Conservation (phyloP, 2,113 vertebrate genomes). For the Ovis canadensis region DNA sequence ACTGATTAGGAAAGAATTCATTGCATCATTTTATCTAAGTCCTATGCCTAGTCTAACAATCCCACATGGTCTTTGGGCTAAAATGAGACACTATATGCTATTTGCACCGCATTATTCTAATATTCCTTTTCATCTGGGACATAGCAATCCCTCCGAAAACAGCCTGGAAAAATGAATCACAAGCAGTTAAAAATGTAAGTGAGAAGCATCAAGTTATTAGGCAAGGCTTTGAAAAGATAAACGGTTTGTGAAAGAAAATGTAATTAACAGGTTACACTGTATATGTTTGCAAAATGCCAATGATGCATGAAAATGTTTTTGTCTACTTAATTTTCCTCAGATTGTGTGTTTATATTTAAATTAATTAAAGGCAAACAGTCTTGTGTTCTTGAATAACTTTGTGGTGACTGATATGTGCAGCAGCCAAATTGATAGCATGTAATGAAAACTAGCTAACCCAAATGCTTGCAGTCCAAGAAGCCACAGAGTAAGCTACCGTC, state of each 20-base stretch:
- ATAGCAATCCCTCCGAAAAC: constrained; percentile 23
- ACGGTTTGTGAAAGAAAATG: constrained; percentile 59
- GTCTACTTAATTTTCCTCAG: constrained; percentile 68
- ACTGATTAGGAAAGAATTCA: neutral
- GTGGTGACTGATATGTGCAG: neutral
- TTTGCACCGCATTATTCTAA: neutral
- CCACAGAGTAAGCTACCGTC: neutral
- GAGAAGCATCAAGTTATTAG: constrained; percentile 56
- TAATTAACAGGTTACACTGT: constrained; percentile 71
- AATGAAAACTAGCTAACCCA: neutral
- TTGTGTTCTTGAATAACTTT: constrained; percentile 50
- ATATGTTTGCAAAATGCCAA: constrained; percentile 63
- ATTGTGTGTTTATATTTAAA: constrained; percentile 61
- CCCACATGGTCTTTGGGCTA: neutral
- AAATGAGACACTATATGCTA: neutral
- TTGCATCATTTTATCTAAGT: neutral
- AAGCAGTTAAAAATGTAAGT: constrained; percentile 56
- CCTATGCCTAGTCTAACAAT: neutral
- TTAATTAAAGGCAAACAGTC: constrained; percentile 59
- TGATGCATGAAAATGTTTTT: constrained; percentile 72
- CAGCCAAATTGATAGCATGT: neutral
- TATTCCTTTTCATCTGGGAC: neutral
- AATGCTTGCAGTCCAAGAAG: neutral
- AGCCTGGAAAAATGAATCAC: constrained; percentile 14
- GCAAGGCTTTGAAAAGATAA: constrained; percentile 61